Evolutionary conservation across 1,140 invertebrate species (phyloP).

Genomic region (Drosophila micromelanica): DNA sequence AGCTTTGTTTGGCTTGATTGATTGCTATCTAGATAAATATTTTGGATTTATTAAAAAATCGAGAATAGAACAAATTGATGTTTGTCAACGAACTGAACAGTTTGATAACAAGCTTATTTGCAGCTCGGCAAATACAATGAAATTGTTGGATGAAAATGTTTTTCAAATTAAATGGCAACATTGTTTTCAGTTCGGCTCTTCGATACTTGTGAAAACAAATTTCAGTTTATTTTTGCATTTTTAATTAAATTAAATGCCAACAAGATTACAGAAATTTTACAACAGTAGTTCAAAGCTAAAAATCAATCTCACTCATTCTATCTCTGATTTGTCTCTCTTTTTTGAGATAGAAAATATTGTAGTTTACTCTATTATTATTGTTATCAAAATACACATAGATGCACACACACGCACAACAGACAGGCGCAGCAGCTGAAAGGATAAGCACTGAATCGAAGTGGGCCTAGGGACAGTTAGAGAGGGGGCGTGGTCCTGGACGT

Average conservation of each 20-base stretch:
- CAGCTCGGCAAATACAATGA: background rate
- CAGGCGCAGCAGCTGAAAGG: background rate
- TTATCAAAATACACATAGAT: slow-evolving; percentile 5
- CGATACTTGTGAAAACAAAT: slow-evolving; percentile 4
- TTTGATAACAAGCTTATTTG: slow-evolving; percentile 20
- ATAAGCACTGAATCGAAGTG: background rate
- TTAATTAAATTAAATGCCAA: slow-evolving; percentile 26
- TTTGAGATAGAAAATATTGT: slow-evolving; percentile 15
- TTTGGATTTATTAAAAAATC: background rate
- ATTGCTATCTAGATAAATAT: slow-evolving; percentile 9
- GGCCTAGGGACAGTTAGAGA: background rate
- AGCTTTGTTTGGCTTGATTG: slow-evolving; percentile 6
- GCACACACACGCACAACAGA: background rate
- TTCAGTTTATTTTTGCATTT: slow-evolving; percentile 12
- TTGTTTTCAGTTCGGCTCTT: background rate
- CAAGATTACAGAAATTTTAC: slow-evolving; percentile 2
- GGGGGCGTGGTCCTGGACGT: background rate
- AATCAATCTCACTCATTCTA: slow-evolving; percentile 11
- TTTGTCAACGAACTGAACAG: slow-evolving; percentile 18
- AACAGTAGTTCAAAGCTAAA: background rate
- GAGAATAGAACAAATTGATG: slow-evolving; percentile 1
- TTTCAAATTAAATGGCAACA: slow-evolving; percentile 18
- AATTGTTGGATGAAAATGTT: slow-evolving; percentile 2
- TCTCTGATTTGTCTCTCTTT: background rate
- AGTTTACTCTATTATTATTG: slow-evolving; percentile 25